Percentiles rank a stretch among this genome's conserved stretches.
Evolutionary conservation across 2,113 vertebrate species (phyloP).

Genomic region (Tragelaphus scriptus): DNA sequence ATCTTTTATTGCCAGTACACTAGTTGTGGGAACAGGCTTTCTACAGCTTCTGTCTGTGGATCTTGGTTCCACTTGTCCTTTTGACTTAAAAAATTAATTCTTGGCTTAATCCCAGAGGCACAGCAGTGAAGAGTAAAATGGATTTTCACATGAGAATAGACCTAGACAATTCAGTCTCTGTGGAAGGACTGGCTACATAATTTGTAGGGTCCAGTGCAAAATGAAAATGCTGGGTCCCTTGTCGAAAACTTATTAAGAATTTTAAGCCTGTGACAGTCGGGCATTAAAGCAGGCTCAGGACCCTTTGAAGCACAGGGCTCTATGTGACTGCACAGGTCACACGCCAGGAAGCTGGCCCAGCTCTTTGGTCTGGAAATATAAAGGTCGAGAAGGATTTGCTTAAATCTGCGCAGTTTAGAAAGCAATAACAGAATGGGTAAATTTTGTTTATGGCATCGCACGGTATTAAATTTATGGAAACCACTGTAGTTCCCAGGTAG

Average conservation of each 20-base stretch:
- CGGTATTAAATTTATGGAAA: neutral
- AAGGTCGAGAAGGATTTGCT: neutral
- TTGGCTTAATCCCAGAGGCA: neutral
- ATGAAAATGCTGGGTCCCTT: neutral
- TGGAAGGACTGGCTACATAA: neutral
- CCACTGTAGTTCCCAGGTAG: neutral
- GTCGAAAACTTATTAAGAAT: neutral
- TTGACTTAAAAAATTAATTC: neutral
- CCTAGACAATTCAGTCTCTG: neutral
- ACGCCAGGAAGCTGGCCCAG: accelerated
- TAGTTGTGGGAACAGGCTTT: neutral
- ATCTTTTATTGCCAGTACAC: neutral
- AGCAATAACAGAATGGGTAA: neutral
- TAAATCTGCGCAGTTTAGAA: neutral
- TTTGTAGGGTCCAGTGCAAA: neutral
- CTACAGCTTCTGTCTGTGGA: neutral
- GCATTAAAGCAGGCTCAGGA: neutral
- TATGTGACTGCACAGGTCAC: neutral
- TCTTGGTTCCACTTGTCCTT: neutral
- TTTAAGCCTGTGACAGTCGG: neutral
- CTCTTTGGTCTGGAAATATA: neutral
- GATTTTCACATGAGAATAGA: neutral
- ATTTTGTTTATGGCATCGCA: neutral
- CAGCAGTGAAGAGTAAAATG: neutral
- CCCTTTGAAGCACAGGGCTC: accelerated